phyloP scores from a whole-genome alignment of 2,888 invertebrate species.

The Papilio protenor region DNA sequence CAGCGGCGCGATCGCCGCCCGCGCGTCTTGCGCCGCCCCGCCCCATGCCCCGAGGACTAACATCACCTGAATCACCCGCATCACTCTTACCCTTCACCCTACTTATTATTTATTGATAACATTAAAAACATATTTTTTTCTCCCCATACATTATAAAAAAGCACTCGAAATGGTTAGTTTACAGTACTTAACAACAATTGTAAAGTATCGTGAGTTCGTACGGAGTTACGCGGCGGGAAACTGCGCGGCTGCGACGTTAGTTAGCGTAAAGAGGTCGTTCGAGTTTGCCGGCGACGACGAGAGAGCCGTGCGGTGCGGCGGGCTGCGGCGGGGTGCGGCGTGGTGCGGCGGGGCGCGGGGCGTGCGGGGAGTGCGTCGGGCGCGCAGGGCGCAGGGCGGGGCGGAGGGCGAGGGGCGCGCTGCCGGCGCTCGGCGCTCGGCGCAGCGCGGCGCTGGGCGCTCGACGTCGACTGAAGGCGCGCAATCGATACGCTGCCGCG shows the following conservation, averaged over 20 bases:
- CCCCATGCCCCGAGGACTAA: constrained; percentile 65
- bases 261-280: constrained; percentile 82
- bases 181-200: constrained; percentile 13
- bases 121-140: constrained; percentile 11
- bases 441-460: constrained; percentile 83
- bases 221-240: constrained; percentile 79
- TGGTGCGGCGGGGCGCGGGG: constrained; percentile 49
- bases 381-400: constrained; percentile 47
- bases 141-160: constrained; percentile 23
- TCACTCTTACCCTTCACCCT: constrained; percentile 54
- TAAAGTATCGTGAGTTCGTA: constrained; percentile 60
- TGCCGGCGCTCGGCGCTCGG: constrained; percentile 79
- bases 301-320: constrained; percentile 60
- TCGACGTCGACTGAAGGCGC: constrained; percentile 81
- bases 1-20: constrained; percentile 64
- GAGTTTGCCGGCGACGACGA: constrained; percentile 80
- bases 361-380: constrained; percentile 55
- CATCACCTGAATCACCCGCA: constrained; percentile 57
- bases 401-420: constrained; percentile 59
- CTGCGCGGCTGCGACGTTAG: constrained; percentile 79
- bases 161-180: constrained; percentile 3
- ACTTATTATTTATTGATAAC: constrained; percentile 20
- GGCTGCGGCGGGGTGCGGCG: constrained; percentile 48
- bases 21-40: constrained; percentile 47
- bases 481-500: constrained; percentile 81